Evolutionary conservation across 2,888 invertebrate species (phyloP), one percentile per base, ranked within the genome.

Genomic region (Drosophila suboccidentalis): DNA sequence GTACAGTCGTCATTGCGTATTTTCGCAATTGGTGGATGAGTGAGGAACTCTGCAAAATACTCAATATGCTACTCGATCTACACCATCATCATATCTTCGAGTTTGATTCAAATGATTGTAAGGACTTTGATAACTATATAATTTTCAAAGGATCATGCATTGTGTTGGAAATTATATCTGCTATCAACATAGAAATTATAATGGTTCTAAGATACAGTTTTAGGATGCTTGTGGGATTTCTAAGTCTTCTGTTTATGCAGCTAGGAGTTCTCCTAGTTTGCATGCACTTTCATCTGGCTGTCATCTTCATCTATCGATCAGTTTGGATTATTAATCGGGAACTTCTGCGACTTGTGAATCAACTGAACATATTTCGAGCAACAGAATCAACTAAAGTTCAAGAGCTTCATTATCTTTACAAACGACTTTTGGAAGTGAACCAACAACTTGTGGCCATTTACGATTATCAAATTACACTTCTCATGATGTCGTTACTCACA

Each of bases 251-350:
- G 0, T 3, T 22, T 0, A 29, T 53, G 2, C 67, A 70, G 13
- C 0, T 71, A 4, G 19, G 54, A 3, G 29, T 67, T 8, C 41
- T 67, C 1, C 26, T 85, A 0, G 38, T 75, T 5, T 47, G 55
- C 1, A 75, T 69, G 62, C 81, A 85, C 0, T 75, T 70, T 11
- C 59, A 63, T 17, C 5, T 85, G 11, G 64, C 51, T 2, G 41
- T 82, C 0, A 29, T 75, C 0, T 47, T 47, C 0, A 67, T 82
- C 26, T 82, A 78, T 44, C 75, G 85, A 0, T 67, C 17, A 6
- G 6, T 75, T 1, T 82, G 85, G 82, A 15, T 49, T 0, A 54
- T 82, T 0, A 85, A 82, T 26, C 51, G 43, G 6, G 46, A 85
- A 11, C 51, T 82, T 0, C 22, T 57, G 5, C 39, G n/a, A 4